Percentiles rank a stretch among this genome's conserved stretches.
Conservation (phyloP, 2,888 invertebrate genomes). For the Campopleginae sp. region DNA sequence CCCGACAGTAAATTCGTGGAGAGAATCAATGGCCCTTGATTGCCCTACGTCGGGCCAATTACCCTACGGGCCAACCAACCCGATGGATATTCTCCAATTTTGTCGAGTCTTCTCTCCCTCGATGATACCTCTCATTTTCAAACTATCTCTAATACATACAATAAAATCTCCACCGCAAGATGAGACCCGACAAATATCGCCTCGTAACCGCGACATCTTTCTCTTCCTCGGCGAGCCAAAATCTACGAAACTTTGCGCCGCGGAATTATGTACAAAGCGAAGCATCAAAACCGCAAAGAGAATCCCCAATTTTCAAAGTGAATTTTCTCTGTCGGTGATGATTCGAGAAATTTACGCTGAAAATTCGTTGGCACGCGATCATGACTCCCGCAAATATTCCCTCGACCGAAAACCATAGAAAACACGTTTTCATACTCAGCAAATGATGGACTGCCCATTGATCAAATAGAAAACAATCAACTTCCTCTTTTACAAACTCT, state of each 20-base stretch:
- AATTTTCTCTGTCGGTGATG: not conserved
- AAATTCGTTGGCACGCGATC: not conserved
- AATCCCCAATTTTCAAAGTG: not conserved
- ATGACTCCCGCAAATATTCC: not conserved
- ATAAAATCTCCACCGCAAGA: constrained; percentile 45
- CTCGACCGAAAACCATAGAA: not conserved
- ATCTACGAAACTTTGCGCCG: not conserved
- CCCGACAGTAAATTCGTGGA: constrained; percentile 67
- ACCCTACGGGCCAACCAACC: constrained; percentile 62
- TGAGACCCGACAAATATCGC: constrained; percentile 4
- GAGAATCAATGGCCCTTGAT: constrained; percentile 79
- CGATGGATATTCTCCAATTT: constrained; percentile 52
- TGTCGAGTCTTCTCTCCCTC: constrained; percentile 60
- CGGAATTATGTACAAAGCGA: not conserved
- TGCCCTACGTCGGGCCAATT: constrained; percentile 75
- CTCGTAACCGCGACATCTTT: not conserved
- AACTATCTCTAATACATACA: constrained; percentile 45
- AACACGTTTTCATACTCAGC: not conserved
- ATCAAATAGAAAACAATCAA: not conserved
- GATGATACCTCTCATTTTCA: constrained; percentile 77
- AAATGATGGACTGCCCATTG: not conserved
- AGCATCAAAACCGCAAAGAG: not conserved
- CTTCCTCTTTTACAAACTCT: not conserved
- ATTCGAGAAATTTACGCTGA: not conserved
- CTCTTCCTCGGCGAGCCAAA: not conserved